These are phyloP conservation scores for Camponotus vicinus DNA, from an alignment of 1,140 invertebrate genomes.

Conservation along the genomic window DNA sequence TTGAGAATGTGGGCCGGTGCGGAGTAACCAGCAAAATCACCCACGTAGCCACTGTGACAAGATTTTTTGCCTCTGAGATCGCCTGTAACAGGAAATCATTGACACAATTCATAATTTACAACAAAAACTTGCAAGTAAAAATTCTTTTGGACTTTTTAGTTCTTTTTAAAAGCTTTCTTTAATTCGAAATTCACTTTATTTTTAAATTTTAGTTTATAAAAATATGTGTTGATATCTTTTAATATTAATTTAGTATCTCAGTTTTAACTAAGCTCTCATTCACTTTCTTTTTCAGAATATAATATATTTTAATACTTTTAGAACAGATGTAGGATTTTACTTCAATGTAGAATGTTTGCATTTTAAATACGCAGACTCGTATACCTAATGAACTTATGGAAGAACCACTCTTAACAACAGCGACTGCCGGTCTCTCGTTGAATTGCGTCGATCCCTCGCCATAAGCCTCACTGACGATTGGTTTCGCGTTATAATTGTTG, in stretches of 20 bases:
- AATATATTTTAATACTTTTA: neutral
- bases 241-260: neutral
- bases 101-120: neutral
- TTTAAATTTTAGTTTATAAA: neutral
- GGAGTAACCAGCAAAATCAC: conserved; percentile 86
- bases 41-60: conserved; percentile 86
- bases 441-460: conserved; percentile 79
- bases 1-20: conserved; percentile 86
- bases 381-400: conserved; percentile 77
- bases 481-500: conserved; percentile 84
- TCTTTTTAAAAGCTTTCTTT: neutral
- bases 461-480: conserved; percentile 87
- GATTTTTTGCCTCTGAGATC: conserved; percentile 87
- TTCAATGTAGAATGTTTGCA: neutral
- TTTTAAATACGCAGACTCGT: neutral
- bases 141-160: neutral
- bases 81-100: conserved; percentile 65
- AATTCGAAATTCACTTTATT: neutral
- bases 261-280: neutral
- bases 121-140: neutral
- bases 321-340: neutral
- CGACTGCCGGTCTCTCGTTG: conserved; percentile 87
- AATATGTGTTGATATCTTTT: neutral
- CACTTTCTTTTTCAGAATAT: too few relatives aligned
- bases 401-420: conserved; percentile 87